Conservation (phyloP, 2,113 vertebrate species). For the Gasterosteus aculeatus region DNA sequence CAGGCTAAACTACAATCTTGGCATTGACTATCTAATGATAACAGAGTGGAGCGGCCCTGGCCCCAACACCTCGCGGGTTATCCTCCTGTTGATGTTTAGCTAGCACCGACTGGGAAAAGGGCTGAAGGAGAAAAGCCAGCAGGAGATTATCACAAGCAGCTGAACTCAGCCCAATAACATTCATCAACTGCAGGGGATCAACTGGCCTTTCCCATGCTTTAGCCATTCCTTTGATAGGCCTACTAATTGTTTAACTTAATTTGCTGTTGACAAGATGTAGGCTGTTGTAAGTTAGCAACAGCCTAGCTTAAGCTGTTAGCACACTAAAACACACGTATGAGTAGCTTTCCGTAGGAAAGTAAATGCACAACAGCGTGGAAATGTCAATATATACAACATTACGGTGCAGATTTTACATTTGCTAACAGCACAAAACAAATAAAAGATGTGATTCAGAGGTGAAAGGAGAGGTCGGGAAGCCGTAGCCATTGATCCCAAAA, state of each 20-base stretch:
- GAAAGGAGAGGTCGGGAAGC: no score
- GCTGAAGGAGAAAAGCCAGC: conserved; percentile 37
- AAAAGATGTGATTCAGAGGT: no score
- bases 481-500: no score
- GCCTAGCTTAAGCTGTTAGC: no score
- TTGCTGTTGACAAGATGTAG: background rate
- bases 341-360: no score
- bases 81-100: conserved; percentile 46
- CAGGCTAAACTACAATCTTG: conserved; percentile 9
- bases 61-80: background rate
- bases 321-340: no score
- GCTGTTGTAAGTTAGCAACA: no score
- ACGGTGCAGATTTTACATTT: no score
- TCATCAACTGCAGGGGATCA: conserved; percentile 34
- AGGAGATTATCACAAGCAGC: conserved; percentile 56
- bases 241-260: background rate
- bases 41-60: background rate
- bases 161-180: conserved; percentile 42
- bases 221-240: conserved; percentile 19
- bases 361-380: no score
- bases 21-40: conserved; percentile 26
- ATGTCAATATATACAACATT: no score
- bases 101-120: conserved; percentile 21
- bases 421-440: no score
- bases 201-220: conserved; percentile 38